Evolutionary conservation across 2,113 vertebrate genomes (phyloP).

Genomic region (Euleptes europaea): DNA sequence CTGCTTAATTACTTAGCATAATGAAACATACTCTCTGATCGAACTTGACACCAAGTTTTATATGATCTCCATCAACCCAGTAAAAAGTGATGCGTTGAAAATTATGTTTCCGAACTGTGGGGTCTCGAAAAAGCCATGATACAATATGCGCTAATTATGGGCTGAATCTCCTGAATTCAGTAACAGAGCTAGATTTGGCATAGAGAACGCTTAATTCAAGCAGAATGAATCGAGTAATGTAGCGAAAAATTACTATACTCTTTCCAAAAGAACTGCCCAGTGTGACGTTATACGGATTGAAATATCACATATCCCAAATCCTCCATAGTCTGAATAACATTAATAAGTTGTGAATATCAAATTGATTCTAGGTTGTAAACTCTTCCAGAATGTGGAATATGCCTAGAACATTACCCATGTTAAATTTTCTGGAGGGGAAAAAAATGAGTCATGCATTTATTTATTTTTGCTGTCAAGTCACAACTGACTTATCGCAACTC

Average conservation of each 20-base stretch:
- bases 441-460: too few species aligned
- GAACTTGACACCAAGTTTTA: neutral
- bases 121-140: constrained; percentile 11
- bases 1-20: neutral
- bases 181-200: constrained; percentile 8
- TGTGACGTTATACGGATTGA: neutral
- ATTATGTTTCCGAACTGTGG: neutral
- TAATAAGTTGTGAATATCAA: constrained; percentile 17
- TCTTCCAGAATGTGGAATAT: neutral
- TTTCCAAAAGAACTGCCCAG: neutral
- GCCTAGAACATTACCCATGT: neutral
- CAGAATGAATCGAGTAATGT: constrained; percentile 30
- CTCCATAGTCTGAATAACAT: constrained; percentile 10
- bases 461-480: too few species aligned
- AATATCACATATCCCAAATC: constrained; percentile 31
- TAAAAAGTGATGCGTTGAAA: constrained; percentile 42
- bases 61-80: fast-evolving
- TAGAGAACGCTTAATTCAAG: neutral
- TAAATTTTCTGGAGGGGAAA: neutral
- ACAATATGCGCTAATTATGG: constrained; percentile 1
- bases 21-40: constrained; percentile 3
- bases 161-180: constrained; percentile 6
- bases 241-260: constrained; percentile 12
- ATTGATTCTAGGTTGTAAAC: constrained; percentile 8
- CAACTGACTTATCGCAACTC: too few species aligned